Percentiles rank a stretch among this genome's conserved stretches.
phyloP scores from a whole-genome alignment of 2,888 invertebrate genomes.

The Geotrupes spiniger region DNA sequence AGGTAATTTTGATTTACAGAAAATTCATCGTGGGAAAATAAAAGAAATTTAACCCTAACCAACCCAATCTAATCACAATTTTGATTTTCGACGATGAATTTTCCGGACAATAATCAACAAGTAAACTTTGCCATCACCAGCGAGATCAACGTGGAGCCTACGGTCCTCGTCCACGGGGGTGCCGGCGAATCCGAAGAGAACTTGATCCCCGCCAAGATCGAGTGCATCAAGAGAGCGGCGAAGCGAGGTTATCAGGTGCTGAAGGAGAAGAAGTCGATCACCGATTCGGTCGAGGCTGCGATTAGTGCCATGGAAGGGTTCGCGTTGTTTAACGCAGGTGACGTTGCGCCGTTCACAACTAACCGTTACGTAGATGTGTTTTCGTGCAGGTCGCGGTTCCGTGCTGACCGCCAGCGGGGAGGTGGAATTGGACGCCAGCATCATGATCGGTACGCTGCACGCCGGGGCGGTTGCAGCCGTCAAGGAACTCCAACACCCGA shows the following conservation, averaged over 20 bases:
- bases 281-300: slow-evolving; percentile 77
- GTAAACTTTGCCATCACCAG: no score
- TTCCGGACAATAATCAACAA: no score
- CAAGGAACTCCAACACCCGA: slow-evolving; percentile 72
- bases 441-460: slow-evolving; percentile 66
- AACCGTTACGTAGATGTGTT: no score
- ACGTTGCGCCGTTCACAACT: not conserved
- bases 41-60: no score
- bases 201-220: slow-evolving; percentile 61
- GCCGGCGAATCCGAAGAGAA: slow-evolving; percentile 72
- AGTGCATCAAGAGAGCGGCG: slow-evolving; percentile 65
- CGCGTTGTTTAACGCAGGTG: slow-evolving; percentile 77
- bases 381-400: slow-evolving; percentile 55
- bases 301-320: slow-evolving; percentile 74
- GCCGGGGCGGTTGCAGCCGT: slow-evolving; percentile 40
- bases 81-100: no score
- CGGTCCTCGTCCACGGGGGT: slow-evolving; percentile 77
- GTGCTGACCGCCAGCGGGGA: slow-evolving; percentile 72
- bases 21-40: no score
- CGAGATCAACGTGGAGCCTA: slow-evolving; percentile 50
- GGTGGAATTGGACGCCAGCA: slow-evolving; percentile 83
- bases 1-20: no score
- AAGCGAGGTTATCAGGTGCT: slow-evolving; percentile 60
- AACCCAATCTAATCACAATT: no score
- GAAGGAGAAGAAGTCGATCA: slow-evolving; percentile 54